Percentiles rank a stretch among this genome's conserved stretches.
Conservation (phyloP, 2,888 invertebrate species). For the Sussaba pulchella region DNA sequence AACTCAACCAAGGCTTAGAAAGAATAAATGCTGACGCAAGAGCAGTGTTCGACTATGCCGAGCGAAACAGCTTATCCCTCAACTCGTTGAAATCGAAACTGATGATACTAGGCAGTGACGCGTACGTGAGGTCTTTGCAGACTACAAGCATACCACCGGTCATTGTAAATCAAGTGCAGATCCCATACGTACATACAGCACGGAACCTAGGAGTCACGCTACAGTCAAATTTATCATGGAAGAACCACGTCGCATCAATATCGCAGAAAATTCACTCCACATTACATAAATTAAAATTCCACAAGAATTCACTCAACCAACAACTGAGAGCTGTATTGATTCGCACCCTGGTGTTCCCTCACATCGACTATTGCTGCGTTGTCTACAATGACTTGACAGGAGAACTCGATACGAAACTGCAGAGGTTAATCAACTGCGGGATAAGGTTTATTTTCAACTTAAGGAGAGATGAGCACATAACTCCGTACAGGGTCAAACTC, state of each 20-base stretch:
- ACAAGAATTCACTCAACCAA: neutral
- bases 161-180: neutral
- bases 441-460: neutral
- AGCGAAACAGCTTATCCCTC: neutral
- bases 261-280: neutral
- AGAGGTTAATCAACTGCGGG: neutral
- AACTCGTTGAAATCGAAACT: constrained; percentile 41
- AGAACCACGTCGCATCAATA: neutral
- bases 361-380: constrained; percentile 2
- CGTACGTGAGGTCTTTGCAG: neutral
- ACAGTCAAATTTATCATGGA: neutral
- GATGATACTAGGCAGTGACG: constrained; percentile 20
- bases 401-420: neutral
- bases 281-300: neutral
- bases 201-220: constrained; percentile 13
- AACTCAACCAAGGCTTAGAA: neutral
- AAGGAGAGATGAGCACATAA: neutral
- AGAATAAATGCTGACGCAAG: neutral
- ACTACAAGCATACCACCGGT: neutral
- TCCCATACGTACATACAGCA: constrained; percentile 2
- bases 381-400: neutral
- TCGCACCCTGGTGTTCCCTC: neutral
- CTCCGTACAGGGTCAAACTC: neutral
- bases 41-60: neutral
- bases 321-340: neutral